Evolutionary conservation across 2,888 invertebrate genomes (phyloP), one percentile per base, ranked within the genome.

Genomic region (Seira ritae): DNA sequence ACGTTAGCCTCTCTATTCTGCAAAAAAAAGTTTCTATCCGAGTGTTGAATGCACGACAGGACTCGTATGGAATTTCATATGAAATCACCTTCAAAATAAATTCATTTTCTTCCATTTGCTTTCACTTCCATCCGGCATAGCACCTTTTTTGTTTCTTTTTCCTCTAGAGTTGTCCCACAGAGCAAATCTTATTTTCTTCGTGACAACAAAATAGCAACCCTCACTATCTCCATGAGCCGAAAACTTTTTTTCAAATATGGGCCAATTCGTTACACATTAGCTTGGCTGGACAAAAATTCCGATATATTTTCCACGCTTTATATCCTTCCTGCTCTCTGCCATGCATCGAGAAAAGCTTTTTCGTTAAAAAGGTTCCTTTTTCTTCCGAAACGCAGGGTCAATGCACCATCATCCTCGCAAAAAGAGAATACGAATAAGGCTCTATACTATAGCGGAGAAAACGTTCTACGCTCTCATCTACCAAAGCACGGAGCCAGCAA

Each of bases 301-400:
- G 55, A n/a, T 55, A 81, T 76, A 76, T 81, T 75, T 81, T 76
- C 76, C 81, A 76, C 81, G 81, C 75, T 76, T 80, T 75, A 8
- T 31, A 81, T 81, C 81, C 81, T 81, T 81, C 81, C 81, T 81
- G 81, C 73, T 55, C 15, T 17, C 55, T 55, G n/a, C 55, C 17
- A 17, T 55, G 17, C 55, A 55, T 55, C 15, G 55, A 75, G 75
- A 70, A 80, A 66, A 70, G 66, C 12, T 50, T 31, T 66, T 31
- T 4, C 42, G 22, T 3, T 8, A 42, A 77, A 72, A 80, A 80
- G 80, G 80, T 80, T 80, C 80, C 80, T 55, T 80, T 60, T 37
- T n/a, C 62, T 12, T 55, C 15, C 55, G 55, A 55, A 81, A 81
- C 81, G 81, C 81, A 81, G 81, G 81, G 81, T 81, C 81, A 81